Evolutionary conservation across 2,797 vertebrate species (phyloP).

Genomic region (Halcyon leucocephala): DNA sequence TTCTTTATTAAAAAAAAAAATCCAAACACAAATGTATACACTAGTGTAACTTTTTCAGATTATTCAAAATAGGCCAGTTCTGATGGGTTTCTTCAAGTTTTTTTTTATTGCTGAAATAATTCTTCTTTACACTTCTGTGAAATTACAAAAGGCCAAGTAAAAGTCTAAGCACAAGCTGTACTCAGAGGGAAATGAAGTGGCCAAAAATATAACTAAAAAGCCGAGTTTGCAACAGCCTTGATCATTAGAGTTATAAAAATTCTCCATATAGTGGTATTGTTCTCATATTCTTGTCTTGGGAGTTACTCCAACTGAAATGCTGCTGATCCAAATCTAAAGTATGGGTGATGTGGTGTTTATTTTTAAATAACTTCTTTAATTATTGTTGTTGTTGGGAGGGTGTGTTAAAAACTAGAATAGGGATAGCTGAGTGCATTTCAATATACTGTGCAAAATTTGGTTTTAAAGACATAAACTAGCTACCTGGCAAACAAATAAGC

Average conservation of each 20-base stretch:
- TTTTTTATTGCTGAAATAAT: constrained; percentile 43
- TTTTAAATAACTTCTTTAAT: background rate
- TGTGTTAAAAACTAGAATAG: background rate
- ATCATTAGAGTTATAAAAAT: constrained; percentile 36
- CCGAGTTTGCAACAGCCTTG: constrained; percentile 40
- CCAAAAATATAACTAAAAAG: constrained; percentile 39
- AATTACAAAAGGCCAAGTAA: constrained; percentile 46
- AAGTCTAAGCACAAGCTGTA: background rate
- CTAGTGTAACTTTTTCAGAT: background rate
- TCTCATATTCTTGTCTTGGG: constrained; percentile 38
- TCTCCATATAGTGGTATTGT: constrained; percentile 11
- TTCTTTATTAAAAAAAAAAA: constrained; percentile 30
- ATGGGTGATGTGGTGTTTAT: background rate
- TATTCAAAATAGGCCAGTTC: constrained; percentile 27
- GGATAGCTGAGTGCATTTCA: background rate
- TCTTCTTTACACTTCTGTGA: constrained; percentile 39
- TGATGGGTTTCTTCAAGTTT: constrained; percentile 17
- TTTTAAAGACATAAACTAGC: constrained; percentile 32
- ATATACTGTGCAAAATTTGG: constrained; percentile 14
- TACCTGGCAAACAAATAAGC: constrained; percentile 10
- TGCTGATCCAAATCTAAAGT: constrained; percentile 21
- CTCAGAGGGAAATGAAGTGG: constrained; percentile 15
- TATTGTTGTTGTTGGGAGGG: background rate
- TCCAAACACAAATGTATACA: background rate
- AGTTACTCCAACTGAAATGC: constrained; percentile 40